Evolutionary conservation across 2,113 vertebrate genomes (phyloP).

Genomic region (Dicrurus megarhynchus): DNA sequence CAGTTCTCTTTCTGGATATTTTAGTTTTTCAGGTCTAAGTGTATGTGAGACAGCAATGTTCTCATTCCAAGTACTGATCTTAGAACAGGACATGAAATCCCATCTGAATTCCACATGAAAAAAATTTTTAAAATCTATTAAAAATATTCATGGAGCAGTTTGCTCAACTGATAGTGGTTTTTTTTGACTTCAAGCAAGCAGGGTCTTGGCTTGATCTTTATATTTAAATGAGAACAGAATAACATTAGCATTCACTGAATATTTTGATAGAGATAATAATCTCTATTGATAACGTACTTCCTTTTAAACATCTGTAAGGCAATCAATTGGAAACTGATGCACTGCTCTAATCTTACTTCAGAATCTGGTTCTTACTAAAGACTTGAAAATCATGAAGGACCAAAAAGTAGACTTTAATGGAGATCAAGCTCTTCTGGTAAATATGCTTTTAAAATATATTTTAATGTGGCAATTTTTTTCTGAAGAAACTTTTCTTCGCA

Average conservation of each 20-base stretch:
- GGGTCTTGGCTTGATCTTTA: constrained; percentile 37
- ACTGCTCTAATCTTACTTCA: constrained; percentile 17
- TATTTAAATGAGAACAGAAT: constrained; percentile 53
- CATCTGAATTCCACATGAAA: not conserved
- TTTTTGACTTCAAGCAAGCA: not conserved
- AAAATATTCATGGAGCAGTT: not conserved
- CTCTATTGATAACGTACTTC: constrained; percentile 42
- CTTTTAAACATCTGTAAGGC: constrained; percentile 36
- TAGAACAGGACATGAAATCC: not conserved
- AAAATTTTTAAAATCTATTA: not conserved
- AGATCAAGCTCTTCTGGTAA: not conserved
- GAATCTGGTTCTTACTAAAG: constrained; percentile 12
- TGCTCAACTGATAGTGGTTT: not conserved
- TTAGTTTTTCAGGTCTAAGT: not conserved
- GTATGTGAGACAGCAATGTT: not conserved
- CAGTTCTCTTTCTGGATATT: not conserved
- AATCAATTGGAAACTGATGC: constrained; percentile 47
- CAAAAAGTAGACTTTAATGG: not conserved
- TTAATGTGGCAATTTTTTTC: not conserved
- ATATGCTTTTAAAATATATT: not conserved
- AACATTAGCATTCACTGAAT: constrained; percentile 48
- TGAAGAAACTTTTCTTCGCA: not conserved
- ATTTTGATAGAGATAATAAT: constrained; percentile 48
- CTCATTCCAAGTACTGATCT: not conserved
- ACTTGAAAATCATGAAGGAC: constrained; percentile 1